phyloP scores from a whole-genome alignment of 2,113 vertebrate genomes.

The Megalops atlanticus region DNA sequence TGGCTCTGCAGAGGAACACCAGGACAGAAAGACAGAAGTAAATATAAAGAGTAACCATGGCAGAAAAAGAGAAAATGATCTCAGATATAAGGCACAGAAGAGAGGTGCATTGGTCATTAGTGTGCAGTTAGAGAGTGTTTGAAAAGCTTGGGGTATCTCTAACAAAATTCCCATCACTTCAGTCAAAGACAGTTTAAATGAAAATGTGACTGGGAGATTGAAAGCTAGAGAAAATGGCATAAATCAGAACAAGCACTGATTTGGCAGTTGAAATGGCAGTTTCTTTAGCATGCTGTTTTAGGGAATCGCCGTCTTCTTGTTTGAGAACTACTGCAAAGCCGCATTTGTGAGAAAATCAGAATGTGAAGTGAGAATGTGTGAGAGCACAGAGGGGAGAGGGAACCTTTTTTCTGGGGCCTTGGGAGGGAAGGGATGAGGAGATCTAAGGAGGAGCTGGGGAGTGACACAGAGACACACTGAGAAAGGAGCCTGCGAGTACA shows the following conservation, averaged over 20 bases:
- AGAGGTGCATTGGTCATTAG: background rate
- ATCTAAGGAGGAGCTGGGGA: too few species aligned
- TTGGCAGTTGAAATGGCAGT: background rate
- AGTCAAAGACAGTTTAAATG: background rate
- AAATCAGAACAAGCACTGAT: background rate
- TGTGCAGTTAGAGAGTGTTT: background rate
- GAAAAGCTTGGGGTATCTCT: background rate
- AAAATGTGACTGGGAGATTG: background rate
- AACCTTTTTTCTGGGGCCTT: too few species aligned
- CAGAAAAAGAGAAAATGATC: background rate
- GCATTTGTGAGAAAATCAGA: too few species aligned
- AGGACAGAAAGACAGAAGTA: background rate
- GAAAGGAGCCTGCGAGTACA: too few species aligned
- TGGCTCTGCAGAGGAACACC: constrained; percentile 56
- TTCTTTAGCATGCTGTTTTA: too few species aligned
- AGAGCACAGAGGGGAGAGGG: too few species aligned
- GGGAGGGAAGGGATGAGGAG: too few species aligned
- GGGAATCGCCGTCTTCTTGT: too few species aligned
- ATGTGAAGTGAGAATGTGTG: too few species aligned
- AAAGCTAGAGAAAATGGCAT: background rate
- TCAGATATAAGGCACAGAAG: background rate
- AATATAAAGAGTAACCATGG: background rate
- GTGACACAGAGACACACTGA: too few species aligned
- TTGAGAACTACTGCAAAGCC: too few species aligned
- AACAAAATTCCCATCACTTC: background rate